Base-by-base conservation (phyloP, 2,113 vertebrate species). In the Sander vitreus region DNA sequence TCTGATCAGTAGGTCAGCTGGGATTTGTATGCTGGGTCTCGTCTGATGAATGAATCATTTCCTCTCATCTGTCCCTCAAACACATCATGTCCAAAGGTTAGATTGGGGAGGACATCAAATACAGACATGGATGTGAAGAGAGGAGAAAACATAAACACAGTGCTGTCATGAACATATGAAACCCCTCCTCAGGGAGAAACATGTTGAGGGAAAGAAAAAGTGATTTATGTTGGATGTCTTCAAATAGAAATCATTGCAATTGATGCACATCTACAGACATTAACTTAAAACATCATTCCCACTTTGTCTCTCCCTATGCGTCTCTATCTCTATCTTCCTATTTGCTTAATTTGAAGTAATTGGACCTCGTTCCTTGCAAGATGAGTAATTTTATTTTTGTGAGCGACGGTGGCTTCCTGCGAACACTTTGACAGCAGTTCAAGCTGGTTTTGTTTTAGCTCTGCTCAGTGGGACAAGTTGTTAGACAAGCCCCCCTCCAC, bases 1-100 rank as follows among this genome's bases (percentile, higher is more conserved):
- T 85, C 85, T 80, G 87, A 93, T 89, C 83, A 82, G 81, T 76
- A 54, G 84, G 91, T 91, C 87, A 80, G 80, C 76, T 53, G 87
- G 89, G 91, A 91, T 86, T 83, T 83, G 83, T 60, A 84, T 76
- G 84, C 54, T 13, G 53, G 75, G 59, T 62, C 83, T 60, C 6
- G 67, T 82, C 60, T 86, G 89, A 94, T 91, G 85, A 89, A 90
- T 86, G 83, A 92, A 91, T 92, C 69, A 90, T 93, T 88, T 92
- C 90, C 80, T 90, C 79, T 90, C 89, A 76, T 90, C 79, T 83
- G 84, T 83, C 85, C 83, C 80, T 87, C 76, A 85, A 90, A 90
- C 70, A 85, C 73, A 83, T 58, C 55, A 74, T 77, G 72, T 88
- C 76, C 85, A 90, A 71, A 78, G 91, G 80, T 83, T 45, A 66